A percentile compares a stretch with the other conserved stretches of the same genome.
These are phyloP conservation scores for Trachelus stipa DNA, from an alignment of 2,888 invertebrate species.

Conservation along the genomic window DNA sequence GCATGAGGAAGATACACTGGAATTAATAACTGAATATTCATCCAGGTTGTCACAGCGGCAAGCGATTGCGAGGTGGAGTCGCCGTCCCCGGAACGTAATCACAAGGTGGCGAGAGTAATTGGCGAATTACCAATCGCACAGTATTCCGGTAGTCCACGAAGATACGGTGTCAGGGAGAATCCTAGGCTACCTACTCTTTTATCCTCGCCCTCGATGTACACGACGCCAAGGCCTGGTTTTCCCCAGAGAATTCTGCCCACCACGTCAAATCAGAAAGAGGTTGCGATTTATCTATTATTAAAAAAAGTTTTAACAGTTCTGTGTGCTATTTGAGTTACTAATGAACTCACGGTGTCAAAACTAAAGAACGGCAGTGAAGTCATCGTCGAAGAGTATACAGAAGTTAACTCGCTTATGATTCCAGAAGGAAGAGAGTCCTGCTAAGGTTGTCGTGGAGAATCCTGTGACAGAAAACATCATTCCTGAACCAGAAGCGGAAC, in stretches of 20 bases:
- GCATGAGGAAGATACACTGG: background rate
- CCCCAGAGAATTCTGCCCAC: constrained; percentile 76
- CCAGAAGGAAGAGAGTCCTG: constrained; percentile 56
- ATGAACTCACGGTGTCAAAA: background rate
- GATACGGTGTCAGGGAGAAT: constrained; percentile 76
- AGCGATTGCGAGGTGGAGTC: constrained; percentile 61
- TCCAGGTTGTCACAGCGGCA: constrained; percentile 57
- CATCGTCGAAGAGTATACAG: background rate
- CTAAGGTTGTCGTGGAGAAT: constrained; percentile 50
- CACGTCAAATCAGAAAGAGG: constrained; percentile 63
- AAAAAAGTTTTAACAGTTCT: background rate
- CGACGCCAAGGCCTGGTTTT: constrained; percentile 86
- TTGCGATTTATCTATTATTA: background rate
- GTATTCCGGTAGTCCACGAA: constrained; percentile 90
- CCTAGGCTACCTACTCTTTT: constrained; percentile 71
- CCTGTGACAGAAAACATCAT: constrained; percentile 50
- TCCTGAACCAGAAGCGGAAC: constrained; percentile 40
- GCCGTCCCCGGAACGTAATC: constrained; percentile 61
- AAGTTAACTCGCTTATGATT: constrained; percentile 5
- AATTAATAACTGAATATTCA: background rate
- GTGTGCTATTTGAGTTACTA: background rate
- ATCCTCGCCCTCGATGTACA: constrained; percentile 76
- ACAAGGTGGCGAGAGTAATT: constrained; percentile 76
- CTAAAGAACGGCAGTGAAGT: background rate
- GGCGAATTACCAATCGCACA: constrained; percentile 92